Evolutionary conservation across 2,797 vertebrate species (phyloP), one percentile per base, ranked within the genome.

Genomic region (Tenualosa thibaudeaui): DNA sequence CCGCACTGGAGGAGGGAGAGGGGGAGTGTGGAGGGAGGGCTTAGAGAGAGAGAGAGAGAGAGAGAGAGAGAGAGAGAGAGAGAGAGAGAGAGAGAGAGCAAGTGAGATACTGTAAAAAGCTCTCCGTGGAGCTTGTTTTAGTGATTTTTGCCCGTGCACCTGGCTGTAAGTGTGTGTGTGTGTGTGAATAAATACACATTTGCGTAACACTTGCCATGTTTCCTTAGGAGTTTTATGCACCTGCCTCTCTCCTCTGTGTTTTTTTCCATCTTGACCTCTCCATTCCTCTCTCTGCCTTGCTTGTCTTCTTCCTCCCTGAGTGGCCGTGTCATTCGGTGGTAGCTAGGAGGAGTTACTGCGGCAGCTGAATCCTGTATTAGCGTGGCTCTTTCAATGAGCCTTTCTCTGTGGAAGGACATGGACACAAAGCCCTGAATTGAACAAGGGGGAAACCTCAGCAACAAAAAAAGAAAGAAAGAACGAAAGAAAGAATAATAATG

Each of bases 1-100:
- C 71, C 5, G 40, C 40, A 46, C 50, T 8, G 17, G 40, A 22
- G 37, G 7, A 78, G 40, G 40, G 43, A 2, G 71, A 78, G 37
- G 85, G 89, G 82, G 91, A 91, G 92, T 90, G 91, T 13, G 7
- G 12, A 40, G 65, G 31, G 31, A 31, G 9, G 24, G 62, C 24
- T 65, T 0, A 78, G 71, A 43, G 15, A 43, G 37, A 68, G 26
- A 15, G 26, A 68, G 65, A 3, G 71, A 75, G 26, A 75, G 37
- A 10, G 26, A 26, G 31, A 15, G 65, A 37, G 1, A 71, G 12
- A 37, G 10, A 71, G 13, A 71, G 26, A 71, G 12, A 37, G 10
- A 71, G 13, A 71, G 26, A 71, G 26, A 37, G 31, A 12, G n/a
- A 37, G 31, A 37, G 26, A 71, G 65, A 89, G 89, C 88, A 88